Base-by-base conservation (phyloP, 2,797 vertebrate species). In the Paedocypris micromegethes region DNA sequence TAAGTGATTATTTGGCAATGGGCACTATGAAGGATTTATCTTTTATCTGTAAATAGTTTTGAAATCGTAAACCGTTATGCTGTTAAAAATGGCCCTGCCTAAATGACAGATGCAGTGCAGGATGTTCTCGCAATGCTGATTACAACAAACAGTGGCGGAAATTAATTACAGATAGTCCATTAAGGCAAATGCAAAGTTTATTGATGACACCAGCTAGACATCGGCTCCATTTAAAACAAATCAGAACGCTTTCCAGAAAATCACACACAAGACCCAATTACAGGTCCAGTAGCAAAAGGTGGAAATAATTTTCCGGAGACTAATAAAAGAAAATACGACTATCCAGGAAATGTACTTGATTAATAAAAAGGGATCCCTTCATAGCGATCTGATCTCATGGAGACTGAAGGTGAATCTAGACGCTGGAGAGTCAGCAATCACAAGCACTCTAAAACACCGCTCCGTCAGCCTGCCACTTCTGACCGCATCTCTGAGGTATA, bases 1-100 rank as follows among this genome's bases (percentile, higher is more conserved):
- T 78, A 76, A 79, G 77, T 78, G 75, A 79, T 68, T 68, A 71
- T 76, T 79, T 79, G 77, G 77, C 77, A 79, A 58, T 62, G 57
- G 64, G 37, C 42, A 46, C 38, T 56, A 53, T 62, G 70, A 66
- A 45, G 43, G 73, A 66, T 80, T 78, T 70, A 69, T 66, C 37
- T 61, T 69, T 75, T 77, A 71, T 74, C 72, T 72, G 71, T 74
- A 71, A 77, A 68, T 74, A 68, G 61, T 68, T 74, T 48, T 71
- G 44, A 67, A 69, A 67, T 57, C 75, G 9, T 71, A 74, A 77
- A 68, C 66, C 5, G 9, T 37, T 51, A 41, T 1, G 2, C 56
- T 47, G 52, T 71, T 64, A 65, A 61, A 71, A 56, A 51, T 48
- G 6, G 23, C 5, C 48, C 55, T 8, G 46, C 43, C 59, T 56